phyloP scores from a whole-genome alignment of 2,888 invertebrate genomes.

The Antheraea yamamai region DNA sequence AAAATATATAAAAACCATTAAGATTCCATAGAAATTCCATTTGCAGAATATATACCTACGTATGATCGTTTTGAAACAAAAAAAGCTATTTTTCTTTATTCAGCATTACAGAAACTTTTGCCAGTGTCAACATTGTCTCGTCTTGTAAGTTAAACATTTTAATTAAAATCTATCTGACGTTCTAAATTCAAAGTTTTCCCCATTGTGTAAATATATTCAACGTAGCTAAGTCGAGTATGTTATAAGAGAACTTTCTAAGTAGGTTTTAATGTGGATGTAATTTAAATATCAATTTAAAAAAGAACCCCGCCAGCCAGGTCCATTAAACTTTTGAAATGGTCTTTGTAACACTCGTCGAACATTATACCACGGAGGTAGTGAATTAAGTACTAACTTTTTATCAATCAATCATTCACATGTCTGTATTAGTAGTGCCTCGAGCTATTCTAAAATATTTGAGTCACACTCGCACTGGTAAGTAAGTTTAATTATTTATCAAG shows the following conservation, averaged over 20 bases:
- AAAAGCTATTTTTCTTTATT: not conserved
- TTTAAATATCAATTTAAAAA: not conserved
- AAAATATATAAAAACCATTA: not conserved
- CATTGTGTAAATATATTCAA: not conserved
- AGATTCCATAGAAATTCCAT: not conserved
- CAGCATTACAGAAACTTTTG: not conserved
- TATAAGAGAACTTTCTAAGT: not conserved
- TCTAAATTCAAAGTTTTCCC: not conserved
- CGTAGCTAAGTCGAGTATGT: not conserved
- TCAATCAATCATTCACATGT: not conserved
- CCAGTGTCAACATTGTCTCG: not conserved
- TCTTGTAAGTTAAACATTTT: not conserved
- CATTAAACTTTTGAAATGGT: not conserved
- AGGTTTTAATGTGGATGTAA: not conserved
- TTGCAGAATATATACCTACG: too few relatives aligned
- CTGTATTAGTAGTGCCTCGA: not conserved
- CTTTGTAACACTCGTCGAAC: not conserved
- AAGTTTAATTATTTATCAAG: slow-evolving; percentile 13
- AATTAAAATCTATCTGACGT: not conserved
- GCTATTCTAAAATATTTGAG: slow-evolving; percentile 1
- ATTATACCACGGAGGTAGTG: not conserved
- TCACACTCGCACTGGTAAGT: not conserved
- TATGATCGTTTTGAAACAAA: too few relatives aligned
- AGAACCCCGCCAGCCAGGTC: not conserved
- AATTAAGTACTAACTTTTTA: not conserved